Evolutionary conservation across 2,888 invertebrate species (phyloP).

Genomic region (Macaria liturata): DNA sequence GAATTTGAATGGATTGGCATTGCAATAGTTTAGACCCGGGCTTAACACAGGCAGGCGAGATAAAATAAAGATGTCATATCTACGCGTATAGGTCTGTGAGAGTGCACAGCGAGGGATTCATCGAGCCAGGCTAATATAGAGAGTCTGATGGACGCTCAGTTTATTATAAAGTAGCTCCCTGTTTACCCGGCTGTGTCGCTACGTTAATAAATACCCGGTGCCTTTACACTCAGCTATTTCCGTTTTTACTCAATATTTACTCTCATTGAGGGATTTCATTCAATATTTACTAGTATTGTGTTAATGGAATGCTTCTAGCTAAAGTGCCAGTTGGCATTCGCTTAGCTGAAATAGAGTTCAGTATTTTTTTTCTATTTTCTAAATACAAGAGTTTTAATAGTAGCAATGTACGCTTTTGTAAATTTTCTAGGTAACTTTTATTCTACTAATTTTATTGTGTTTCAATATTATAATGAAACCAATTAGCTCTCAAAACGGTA

Average conservation of each 20-base stretch:
- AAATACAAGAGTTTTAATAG: too few relatives aligned
- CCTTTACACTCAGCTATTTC: slow-evolving; percentile 54
- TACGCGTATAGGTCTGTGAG: slow-evolving; percentile 16
- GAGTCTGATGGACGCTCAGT: slow-evolving; percentile 63
- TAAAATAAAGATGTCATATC: too few relatives aligned
- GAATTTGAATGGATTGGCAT: too few relatives aligned
- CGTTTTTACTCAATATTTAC: slow-evolving; percentile 63
- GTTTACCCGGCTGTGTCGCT: slow-evolving; percentile 68
- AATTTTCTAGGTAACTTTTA: too few relatives aligned
- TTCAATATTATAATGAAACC: too few relatives aligned
- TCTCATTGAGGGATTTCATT: slow-evolving; percentile 43
- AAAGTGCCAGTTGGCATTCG: slow-evolving; percentile 17
- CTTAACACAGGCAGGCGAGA: too few relatives aligned
- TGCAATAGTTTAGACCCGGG: too few relatives aligned
- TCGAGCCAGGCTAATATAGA: slow-evolving; percentile 57
- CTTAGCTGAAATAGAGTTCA: slow-evolving; percentile 12
- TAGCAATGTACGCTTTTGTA: too few relatives aligned
- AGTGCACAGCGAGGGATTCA: slow-evolving; percentile 13
- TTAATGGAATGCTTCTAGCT: slow-evolving; percentile 41
- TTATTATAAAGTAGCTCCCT: slow-evolving; percentile 74
- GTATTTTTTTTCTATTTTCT: too few relatives aligned
- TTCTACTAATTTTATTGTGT: too few relatives aligned
- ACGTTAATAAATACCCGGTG: slow-evolving; percentile 69
- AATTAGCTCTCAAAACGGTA: too few relatives aligned
- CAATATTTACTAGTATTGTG: slow-evolving; percentile 60